Conservation (phyloP, 2,113 vertebrate species). For the Cisticola juncidis region DNA sequence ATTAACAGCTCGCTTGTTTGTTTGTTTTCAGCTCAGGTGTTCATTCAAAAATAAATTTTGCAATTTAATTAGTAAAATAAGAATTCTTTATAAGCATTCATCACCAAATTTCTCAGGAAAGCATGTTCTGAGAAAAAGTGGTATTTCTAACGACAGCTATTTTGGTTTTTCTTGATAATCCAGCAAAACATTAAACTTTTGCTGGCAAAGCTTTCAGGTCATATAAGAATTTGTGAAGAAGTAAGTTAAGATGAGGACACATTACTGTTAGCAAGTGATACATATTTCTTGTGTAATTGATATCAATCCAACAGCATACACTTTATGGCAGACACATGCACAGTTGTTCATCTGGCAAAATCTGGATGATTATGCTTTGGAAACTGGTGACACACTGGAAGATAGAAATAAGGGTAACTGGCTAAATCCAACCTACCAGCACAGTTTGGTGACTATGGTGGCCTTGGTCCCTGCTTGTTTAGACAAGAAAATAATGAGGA, state of each 20-base stretch:
- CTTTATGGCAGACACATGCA: background rate
- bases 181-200: background rate
- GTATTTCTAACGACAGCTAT: background rate
- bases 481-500: background rate
- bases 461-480: background rate
- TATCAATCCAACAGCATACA: background rate
- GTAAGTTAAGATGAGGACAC: background rate
- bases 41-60: background rate
- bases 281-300: background rate
- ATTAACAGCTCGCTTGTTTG: rapidly evolving
- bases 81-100: background rate
- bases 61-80: background rate
- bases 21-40: background rate
- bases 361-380: background rate
- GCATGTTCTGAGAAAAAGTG: background rate
- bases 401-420: background rate
- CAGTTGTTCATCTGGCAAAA: background rate
- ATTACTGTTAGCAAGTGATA: background rate
- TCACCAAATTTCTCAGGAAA: background rate
- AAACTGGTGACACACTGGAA: background rate
- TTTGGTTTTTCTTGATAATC: background rate
- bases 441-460: background rate
- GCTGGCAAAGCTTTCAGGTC: background rate
- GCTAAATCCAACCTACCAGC: background rate
- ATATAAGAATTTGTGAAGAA: background rate